These are phyloP conservation scores for Plectrocnemia conspersa DNA, from an alignment of 1,140 invertebrate species.

Conservation along the genomic window DNA sequence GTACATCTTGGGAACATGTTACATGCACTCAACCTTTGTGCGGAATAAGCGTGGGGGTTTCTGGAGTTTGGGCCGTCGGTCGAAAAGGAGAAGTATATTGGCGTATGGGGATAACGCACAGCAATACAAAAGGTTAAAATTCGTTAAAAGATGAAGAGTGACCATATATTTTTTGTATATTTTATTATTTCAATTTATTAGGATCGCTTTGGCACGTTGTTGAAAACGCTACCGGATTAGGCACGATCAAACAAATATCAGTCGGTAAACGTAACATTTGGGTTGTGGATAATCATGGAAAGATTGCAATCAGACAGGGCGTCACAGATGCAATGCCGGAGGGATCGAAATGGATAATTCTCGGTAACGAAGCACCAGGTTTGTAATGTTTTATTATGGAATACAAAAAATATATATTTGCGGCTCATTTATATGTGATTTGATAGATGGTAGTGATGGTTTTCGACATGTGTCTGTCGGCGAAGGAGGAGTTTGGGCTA, in stretches of 20 bases:
- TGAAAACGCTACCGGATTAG: constrained; percentile 19
- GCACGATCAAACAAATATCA: constrained; percentile 28
- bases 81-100: constrained; percentile 80
- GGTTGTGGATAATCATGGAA: constrained; percentile 32
- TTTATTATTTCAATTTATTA: constrained; percentile 5
- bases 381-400: neutral
- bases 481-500: constrained; percentile 67
- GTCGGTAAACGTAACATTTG: constrained; percentile 23
- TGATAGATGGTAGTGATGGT: constrained; percentile 55
- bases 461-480: constrained; percentile 74
- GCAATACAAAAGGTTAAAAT: constrained; percentile 59
- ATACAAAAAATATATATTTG: neutral
- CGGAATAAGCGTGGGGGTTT: constrained; percentile 61
- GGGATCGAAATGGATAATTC: constrained; percentile 27
- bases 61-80: constrained; percentile 80
- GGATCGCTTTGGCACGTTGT: constrained; percentile 32
- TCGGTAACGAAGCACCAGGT: constrained; percentile 32
- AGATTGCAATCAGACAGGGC: constrained; percentile 25
- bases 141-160: constrained; percentile 41
- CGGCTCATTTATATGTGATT: constrained; percentile 5
- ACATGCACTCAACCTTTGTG: constrained; percentile 70
- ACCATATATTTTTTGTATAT: constrained; percentile 8
- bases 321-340: constrained; percentile 30
- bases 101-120: constrained; percentile 61
- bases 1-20: constrained; percentile 74